Evolutionary conservation across 2,113 vertebrate genomes (phyloP), one percentile per base, ranked within the genome.

Genomic region (Dasyurus viverrinus): DNA sequence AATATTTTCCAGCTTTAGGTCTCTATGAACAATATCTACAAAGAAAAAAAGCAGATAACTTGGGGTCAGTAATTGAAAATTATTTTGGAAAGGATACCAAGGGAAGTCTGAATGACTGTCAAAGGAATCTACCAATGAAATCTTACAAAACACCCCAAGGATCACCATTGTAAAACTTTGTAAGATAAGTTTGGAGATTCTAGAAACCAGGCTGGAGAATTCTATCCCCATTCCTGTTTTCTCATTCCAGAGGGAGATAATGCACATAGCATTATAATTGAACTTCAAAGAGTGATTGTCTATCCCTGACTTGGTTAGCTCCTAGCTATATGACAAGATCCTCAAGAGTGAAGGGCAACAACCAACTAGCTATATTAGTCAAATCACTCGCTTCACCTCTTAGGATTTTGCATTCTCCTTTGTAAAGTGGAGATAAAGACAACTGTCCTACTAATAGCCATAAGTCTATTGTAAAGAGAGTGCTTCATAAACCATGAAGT

Each of bases 1-100:
- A 98, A 99, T 99, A 98, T 99, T 99, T 98, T 99, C 99, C 98
- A 99, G 98, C 98, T 99, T 99, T 97, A 99, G 98, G 98, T 99
- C 99, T 95, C 99, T 98, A 90, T 98, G 99, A 96, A 99, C 98
- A 97, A 99, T 99, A 98, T 99, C 99, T 99, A 98, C 89, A 98
- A 97, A 98, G 92, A 97, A 89, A 97, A 93, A 95, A 76, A 97
- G 54, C 55, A 94, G 90, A 92, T 90, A 11, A 97, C 93, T 92
- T 92, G 24, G 93, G 94, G 91, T 96, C n/a, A 94, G 91, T 52
- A 92, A 93, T 46, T n/a, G 89, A 54, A 95, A 94, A 94, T 92
- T 46, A 94, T 92, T 95, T 95, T 60, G 60, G 27, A 90, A 46
- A 2, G 53, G 52, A 90, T 27, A 94, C 90, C 68, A 60, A 92